A percentile compares a stretch with the other conserved stretches of the same genome.
Conservation (phyloP, 2,113 vertebrate species). For the Alethe castanea region DNA sequence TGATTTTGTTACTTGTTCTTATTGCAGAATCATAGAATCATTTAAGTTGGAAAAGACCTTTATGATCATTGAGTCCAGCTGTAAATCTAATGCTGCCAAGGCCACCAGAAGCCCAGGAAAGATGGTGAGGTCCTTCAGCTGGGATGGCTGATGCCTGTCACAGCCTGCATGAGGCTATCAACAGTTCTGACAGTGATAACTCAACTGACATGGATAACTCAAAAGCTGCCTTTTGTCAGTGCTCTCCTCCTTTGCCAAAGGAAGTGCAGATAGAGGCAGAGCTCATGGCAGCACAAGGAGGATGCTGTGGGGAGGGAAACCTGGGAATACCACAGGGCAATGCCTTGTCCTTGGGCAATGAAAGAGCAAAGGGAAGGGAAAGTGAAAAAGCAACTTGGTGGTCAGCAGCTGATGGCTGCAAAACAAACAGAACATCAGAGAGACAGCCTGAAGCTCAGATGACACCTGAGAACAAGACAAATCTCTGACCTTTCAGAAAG, state of each 20-base stretch:
- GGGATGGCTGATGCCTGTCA: neutral
- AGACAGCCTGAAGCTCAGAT: neutral
- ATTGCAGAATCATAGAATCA: neutral
- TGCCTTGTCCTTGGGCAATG: neutral
- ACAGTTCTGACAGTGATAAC: neutral
- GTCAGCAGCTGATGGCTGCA: neutral
- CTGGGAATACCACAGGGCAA: neutral
- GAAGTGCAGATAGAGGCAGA: neutral
- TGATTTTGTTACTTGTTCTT: neutral
- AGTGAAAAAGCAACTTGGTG: neutral
- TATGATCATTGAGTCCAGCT: fast-evolving
- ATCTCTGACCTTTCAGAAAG: neutral
- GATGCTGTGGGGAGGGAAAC: neutral
- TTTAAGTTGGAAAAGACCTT: neutral
- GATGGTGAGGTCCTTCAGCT: neutral
- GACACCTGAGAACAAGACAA: neutral
- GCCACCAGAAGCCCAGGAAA: neutral
- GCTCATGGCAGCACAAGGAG: neutral
- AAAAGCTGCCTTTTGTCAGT: neutral
- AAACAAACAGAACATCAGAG: neutral
- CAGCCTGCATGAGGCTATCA: neutral
- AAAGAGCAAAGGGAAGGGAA: neutral
- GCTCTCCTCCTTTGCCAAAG: neutral
- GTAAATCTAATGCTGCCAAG: neutral
- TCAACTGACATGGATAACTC: neutral